A percentile compares a stretch with the other conserved stretches of the same genome.
Evolutionary conservation across 2,113 vertebrate species (phyloP).

Genomic region (Actenoides lindsayi): DNA sequence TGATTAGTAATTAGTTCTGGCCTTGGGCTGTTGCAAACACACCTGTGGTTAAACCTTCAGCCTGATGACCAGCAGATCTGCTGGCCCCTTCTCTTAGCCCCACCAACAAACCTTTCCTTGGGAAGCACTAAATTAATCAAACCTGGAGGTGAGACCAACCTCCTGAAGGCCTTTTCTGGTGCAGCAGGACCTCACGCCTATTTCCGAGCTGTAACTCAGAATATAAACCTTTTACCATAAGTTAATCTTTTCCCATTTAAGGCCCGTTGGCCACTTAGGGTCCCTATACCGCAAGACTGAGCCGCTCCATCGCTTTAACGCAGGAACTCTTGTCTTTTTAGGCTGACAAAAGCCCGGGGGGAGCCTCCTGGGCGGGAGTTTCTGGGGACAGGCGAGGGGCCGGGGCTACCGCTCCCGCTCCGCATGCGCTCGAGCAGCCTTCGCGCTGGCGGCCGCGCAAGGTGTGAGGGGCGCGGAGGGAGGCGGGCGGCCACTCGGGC

Average conservation of each 20-base stretch:
- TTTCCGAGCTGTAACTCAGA: neutral
- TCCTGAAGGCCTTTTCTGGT: rapidly evolving
- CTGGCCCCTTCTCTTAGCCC: rapidly evolving
- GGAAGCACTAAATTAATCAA: rapidly evolving
- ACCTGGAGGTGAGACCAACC: rapidly evolving
- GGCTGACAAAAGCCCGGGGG: neutral
- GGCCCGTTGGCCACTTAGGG: neutral
- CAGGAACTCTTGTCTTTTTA: rapidly evolving
- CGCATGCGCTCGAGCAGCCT: no score
- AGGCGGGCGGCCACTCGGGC: no score
- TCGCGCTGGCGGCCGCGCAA: neutral
- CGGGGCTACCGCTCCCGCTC: no score
- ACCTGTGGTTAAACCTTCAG: rapidly evolving
- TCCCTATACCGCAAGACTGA: rapidly evolving
- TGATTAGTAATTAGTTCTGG: neutral
- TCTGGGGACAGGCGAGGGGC: neutral
- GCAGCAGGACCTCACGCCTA: rapidly evolving
- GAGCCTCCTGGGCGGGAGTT: no score
- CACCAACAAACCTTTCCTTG: rapidly evolving
- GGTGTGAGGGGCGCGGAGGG: neutral
- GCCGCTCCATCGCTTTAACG: rapidly evolving
- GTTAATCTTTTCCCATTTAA: no score
- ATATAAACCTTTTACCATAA: neutral
- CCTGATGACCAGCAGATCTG: neutral
- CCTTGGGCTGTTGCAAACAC: neutral